Base-by-base conservation (phyloP, 2,888 invertebrate species). In the Eutolmus rufibarbis region DNA sequence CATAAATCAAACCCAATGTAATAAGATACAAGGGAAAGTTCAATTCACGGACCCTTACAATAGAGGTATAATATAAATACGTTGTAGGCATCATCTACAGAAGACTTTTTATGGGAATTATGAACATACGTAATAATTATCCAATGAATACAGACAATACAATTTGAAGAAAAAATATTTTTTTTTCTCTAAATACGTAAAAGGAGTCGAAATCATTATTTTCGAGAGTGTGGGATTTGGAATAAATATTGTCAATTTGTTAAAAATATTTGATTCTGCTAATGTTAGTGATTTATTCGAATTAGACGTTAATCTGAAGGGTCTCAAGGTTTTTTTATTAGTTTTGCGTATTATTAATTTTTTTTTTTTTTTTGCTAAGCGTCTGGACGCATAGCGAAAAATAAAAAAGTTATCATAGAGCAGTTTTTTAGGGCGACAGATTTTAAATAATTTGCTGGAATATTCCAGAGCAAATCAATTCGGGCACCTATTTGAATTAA, bases 1-100 rank as follows among this genome's bases (percentile, higher is more conserved):
- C 79, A 79, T 79, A 79, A 79, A 79, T 79, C 79, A 79, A 79
- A 79, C 8, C 19, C 40, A 66, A 43, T 51, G 79, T 79, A 46
- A 79, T 79, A 28, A 46, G 51, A 79, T 78, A 78, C 40, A 78
- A 37, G 23, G 40, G 14, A 66, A 79, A 51, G 79, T 79, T 79
- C 79, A 79, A 28, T 66, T 66, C 66, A n/a, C 66, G 66, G 66
- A 66, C 66, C 66, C 66, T 66, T 66, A 66, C 66, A 66, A 66
- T 66, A 66, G 66, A 66, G 28, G 9, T 23, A 9, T 66, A 8
- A 66, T 66, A 9, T 66, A 66, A 66, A 66, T 66, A 23, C 66
- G 23, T 12, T 28, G 66, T 12, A 66, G 66, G 2, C 16, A 66
- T 28, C 66, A 28, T 66, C 19, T 51, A 51, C 51, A 51, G 51